Percentiles rank a stretch among this genome's conserved stretches.
phyloP scores from a whole-genome alignment of 2,888 invertebrate genomes.

The Drosophila peninsularis region DNA sequence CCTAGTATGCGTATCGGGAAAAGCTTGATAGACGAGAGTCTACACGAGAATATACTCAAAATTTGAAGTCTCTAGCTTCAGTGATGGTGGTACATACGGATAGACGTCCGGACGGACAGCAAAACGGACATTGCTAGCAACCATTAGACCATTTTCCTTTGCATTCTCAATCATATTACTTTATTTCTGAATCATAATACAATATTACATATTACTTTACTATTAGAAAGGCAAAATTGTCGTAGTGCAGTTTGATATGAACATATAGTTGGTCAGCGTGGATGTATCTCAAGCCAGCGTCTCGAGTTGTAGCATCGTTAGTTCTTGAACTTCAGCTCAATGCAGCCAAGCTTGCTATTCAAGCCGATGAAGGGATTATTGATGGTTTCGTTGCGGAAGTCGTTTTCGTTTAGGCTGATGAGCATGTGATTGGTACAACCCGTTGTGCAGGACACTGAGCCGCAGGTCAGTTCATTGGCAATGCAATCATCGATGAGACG shows the following conservation, averaged over 20 bases:
- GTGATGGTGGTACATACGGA: too few species aligned
- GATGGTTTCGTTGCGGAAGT: slow-evolving; percentile 43
- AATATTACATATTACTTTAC: too few species aligned
- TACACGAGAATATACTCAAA: too few species aligned
- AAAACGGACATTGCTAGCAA: too few species aligned
- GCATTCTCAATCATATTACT: too few species aligned
- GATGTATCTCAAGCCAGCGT: background rate
- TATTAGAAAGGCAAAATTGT: background rate
- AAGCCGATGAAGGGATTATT: slow-evolving; percentile 52
- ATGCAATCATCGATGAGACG: slow-evolving; percentile 53
- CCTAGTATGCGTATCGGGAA: too few species aligned
- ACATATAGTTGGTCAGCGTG: background rate
- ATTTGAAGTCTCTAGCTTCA: too few species aligned
- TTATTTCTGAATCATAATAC: too few species aligned
- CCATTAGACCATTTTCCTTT: too few species aligned
- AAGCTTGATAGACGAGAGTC: too few species aligned
- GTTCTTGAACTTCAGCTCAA: slow-evolving; percentile 49
- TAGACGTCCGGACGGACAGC: too few species aligned
- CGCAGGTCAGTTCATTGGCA: slow-evolving; percentile 32
- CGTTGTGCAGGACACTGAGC: slow-evolving; percentile 23
- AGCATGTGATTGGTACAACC: slow-evolving; percentile 45
- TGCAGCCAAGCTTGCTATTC: slow-evolving; percentile 27
- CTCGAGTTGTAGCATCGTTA: background rate
- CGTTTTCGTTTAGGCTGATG: slow-evolving; percentile 13
- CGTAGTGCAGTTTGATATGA: too few species aligned